Conservation (phyloP, 2,113 vertebrate genomes). For the Lipophrys pholis region DNA sequence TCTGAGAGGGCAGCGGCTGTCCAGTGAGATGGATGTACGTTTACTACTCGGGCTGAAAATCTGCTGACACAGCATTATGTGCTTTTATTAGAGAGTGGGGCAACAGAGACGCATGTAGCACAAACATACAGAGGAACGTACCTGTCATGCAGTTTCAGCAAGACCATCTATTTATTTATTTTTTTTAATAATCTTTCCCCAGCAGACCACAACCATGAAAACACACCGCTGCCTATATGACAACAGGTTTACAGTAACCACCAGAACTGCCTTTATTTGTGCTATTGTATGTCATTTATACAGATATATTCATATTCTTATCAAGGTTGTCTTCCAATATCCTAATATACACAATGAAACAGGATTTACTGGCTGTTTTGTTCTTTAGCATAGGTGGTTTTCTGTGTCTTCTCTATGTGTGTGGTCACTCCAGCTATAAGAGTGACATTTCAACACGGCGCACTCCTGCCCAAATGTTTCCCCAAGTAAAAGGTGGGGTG, state of each 20-base stretch:
- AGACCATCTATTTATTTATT: neutral
- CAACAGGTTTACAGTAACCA: neutral
- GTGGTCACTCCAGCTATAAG: constrained; percentile 3
- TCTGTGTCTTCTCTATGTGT: neutral
- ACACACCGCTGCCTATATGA: neutral
- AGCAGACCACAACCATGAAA: neutral
- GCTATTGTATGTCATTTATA: neutral
- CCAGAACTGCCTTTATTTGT: too few relatives aligned
- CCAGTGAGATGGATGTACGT: constrained; percentile 56
- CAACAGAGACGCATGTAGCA: neutral
- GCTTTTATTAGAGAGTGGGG: constrained; percentile 14
- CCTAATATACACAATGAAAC: neutral
- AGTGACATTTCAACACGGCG: constrained; percentile 34
- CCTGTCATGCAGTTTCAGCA: neutral
- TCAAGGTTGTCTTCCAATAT: neutral
- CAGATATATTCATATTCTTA: neutral
- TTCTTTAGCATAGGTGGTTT: neutral
- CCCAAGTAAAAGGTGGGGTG: constrained; percentile 18
- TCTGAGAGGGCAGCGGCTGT: constrained; percentile 59
- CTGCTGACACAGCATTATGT: constrained; percentile 45
- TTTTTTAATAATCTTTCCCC: neutral
- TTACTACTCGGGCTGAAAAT: constrained; percentile 35
- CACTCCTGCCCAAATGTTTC: constrained; percentile 31
- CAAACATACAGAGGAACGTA: neutral
- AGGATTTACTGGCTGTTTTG: neutral